Base-by-base conservation (phyloP, 2,888 invertebrate genomes). In the Watsonalla cultraria region DNA sequence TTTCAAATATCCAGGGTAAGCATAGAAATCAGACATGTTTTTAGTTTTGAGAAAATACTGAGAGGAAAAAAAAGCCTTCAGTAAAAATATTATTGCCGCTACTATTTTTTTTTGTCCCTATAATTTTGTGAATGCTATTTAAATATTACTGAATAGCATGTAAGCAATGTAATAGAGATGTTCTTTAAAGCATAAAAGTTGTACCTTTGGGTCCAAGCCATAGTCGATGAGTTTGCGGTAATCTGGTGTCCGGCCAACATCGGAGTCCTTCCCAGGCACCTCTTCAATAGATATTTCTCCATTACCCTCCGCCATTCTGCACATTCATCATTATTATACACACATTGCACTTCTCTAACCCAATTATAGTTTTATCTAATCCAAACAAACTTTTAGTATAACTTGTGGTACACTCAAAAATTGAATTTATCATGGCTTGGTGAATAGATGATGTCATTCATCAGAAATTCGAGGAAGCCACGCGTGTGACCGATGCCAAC, bases 201-300 rank as follows among this genome's bases (percentile, higher is more conserved):
- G 84, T 74, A 96, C 96, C 93, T 97, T 97, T 86, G 96, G 95
- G 92, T 97, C 97, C 88, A 98, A 94, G 90, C 98, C 98, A 94
- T 98, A 98, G 84, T 97, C 97, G 80, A 98, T 93, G 77, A 98
- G 93, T 93, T 98, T 98, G 84, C 95, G 94, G 92, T 96, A 98
- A 92, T 98, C 98, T 91, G 96, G 96, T 82, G 97, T 96, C 80
- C 94, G 92, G 90, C 94, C 92, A 82, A 91, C 87, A 78, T 94
- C 93, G 75, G 92, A 93, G 86, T 92, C 92, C 82, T 93, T 92
- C 78, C 93, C 93, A 84, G 93, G 92, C 79, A 86, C 88, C 90
- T 94, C 95, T 91, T 95, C 94, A 91, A 93, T 91, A 90, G 94
- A 92, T 92, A 95, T 92, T 93, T 95, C 95, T 93, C 95, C 95